Conservation (phyloP, 2,113 vertebrate species). For the Gallinago paraguaiae region DNA sequence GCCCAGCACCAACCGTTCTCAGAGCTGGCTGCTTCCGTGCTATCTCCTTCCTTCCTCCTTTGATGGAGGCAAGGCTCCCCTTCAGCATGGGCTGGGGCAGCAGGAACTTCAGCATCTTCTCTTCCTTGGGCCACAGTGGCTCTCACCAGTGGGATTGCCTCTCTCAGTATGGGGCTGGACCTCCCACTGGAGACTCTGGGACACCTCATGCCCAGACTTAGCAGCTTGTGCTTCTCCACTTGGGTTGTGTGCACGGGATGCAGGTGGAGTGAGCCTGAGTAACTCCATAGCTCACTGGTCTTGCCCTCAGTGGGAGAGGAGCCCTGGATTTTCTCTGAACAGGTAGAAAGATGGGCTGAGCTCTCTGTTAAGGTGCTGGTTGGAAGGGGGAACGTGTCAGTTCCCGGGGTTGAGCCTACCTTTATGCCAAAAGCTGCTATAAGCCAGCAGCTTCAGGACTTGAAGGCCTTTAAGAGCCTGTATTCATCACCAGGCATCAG, state of each 20-base stretch:
- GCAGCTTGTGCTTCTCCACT: neutral
- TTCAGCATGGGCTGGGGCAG: neutral
- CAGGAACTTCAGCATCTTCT: neutral
- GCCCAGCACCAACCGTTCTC: neutral
- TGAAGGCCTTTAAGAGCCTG: neutral
- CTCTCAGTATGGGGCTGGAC: neutral
- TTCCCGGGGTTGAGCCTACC: neutral
- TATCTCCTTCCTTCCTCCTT: neutral
- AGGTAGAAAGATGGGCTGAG: neutral
- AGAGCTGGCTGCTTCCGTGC: neutral
- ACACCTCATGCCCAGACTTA: neutral
- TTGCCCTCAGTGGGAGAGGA: neutral
- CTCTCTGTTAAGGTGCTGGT: neutral
- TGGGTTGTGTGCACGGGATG: rapidly evolving
- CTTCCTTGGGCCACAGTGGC: neutral
- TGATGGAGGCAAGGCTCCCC: neutral
- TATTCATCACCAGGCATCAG: rapidly evolving
- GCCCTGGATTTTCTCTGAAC: neutral
- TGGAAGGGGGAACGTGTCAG: neutral
- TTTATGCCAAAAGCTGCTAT: neutral
- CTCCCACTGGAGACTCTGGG: neutral
- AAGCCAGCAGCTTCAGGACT: neutral
- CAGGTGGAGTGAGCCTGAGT: neutral
- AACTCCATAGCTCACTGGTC: neutral
- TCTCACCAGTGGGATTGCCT: neutral